Base-by-base conservation (phyloP, 1,140 invertebrate species). In the Holotrichia oblita region DNA sequence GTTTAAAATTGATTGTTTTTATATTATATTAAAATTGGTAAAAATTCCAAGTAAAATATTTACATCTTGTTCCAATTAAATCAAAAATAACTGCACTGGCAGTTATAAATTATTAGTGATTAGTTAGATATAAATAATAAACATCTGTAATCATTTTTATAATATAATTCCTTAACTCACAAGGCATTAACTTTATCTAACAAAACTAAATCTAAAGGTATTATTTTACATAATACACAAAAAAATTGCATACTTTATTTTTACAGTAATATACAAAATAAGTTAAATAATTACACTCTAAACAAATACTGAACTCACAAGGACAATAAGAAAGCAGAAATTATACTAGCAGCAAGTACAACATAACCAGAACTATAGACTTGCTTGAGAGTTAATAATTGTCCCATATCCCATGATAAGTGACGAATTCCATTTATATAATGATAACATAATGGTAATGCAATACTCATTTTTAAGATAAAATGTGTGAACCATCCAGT, bases 371-470 rank as follows among this genome's bases (percentile, higher is more conserved):
- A 81, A 6, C 34, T 59, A 40, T 82, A 79, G 40, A 82, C 81
- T 41, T 80, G 59, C 48, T 80, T 78, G 48, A 79, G 76, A 14
- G 76, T 78, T 20, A 82, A 61, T 40, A 75, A 79, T 59, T 76
- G 76, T 12, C 79, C 81, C 12, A 55, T 41, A 79, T 82, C 81
- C 81, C 81, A 82, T 27, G 76, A 34, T 27, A 82, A 75, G 73
- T 82, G 81, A 27, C 79, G 73, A 14, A 79, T 78, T 17, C 80
- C 80, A 80, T 81, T 81, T 24, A 73, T 40, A 77, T 80, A 78
- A 77, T 81, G 80, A 64, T 78, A 82, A 20, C 76, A 48, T 10
- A 82, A 75, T 40, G 80, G 80, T 48, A 77, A 76, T 27, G 80
- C 79, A 27, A 82, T 61, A 14, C 79, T 61, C 72, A 82, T 76